phyloP scores from a whole-genome alignment of 2,113 vertebrate genomes.

The Tupaia chinensis region DNA sequence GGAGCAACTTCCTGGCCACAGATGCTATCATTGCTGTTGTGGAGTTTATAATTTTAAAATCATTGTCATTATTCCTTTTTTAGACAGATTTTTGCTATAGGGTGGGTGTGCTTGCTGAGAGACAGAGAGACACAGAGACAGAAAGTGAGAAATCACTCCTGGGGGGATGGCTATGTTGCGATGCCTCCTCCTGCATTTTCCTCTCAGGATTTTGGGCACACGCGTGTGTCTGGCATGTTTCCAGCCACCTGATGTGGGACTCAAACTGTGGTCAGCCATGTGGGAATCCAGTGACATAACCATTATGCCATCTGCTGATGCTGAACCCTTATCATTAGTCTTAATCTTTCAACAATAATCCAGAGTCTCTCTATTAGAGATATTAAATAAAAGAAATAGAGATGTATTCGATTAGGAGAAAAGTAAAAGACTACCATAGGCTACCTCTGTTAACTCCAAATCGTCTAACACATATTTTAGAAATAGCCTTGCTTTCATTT shows the following conservation, averaged over 20 bases:
- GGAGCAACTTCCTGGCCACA: constrained; percentile 24
- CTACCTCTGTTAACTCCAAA: neutral
- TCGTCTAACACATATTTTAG: neutral
- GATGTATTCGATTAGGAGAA: neutral
- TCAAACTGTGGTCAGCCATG: too few relatives aligned
- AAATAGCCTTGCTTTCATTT: neutral
- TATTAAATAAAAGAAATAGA: constrained; percentile 9
- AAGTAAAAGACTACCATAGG: neutral
- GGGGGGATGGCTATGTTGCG: too few relatives aligned
- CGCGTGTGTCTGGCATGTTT: too few relatives aligned
- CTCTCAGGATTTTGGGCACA: too few relatives aligned
- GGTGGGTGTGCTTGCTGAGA: too few relatives aligned
- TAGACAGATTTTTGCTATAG: too few relatives aligned
- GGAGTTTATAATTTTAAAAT: constrained; percentile 18
- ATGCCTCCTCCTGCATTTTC: too few relatives aligned
- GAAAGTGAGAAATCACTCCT: too few relatives aligned
- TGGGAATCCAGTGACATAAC: too few relatives aligned
- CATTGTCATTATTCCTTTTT: neutral
- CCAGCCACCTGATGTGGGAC: too few relatives aligned
- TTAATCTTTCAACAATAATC: neutral
- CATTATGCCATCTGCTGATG: too few relatives aligned
- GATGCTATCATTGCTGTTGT: neutral
- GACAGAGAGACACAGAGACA: too few relatives aligned
- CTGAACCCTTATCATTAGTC: neutral
- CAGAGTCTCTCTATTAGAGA: neutral